A percentile compares a stretch with the other conserved stretches of the same genome.
Evolutionary conservation across 2,797 vertebrate genomes (phyloP).

Genomic region (Chiropotes sagulatus): DNA sequence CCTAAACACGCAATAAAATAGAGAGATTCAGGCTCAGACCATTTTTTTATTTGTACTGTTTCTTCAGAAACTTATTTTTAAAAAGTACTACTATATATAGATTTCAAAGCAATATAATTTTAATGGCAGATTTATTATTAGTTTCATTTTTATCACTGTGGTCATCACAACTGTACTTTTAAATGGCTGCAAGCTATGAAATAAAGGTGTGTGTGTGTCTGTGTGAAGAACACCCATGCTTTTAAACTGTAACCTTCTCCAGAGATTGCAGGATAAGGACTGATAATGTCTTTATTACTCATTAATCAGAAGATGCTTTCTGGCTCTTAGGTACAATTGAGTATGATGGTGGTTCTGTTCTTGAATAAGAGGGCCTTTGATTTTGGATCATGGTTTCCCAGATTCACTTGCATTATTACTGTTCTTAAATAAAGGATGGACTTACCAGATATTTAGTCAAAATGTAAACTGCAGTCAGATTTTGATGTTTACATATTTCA

Average conservation of each 20-base stretch:
- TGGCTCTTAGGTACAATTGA: background rate
- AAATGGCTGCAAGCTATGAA: background rate
- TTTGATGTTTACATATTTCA: background rate
- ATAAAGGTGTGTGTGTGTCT: background rate
- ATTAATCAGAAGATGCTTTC: background rate
- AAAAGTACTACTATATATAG: background rate
- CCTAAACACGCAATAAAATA: background rate
- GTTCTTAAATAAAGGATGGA: background rate
- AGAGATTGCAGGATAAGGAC: background rate
- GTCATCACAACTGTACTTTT: background rate
- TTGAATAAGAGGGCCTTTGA: background rate
- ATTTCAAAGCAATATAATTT: background rate
- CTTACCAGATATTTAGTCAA: background rate
- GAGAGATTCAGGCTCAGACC: background rate
- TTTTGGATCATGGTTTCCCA: background rate
- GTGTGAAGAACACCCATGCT: background rate
- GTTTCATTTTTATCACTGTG: slow-evolving; percentile 15
- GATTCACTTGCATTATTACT: background rate
- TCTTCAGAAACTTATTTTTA: background rate
- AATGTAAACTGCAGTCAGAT: background rate
- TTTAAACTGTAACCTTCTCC: background rate
- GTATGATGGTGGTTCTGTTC: background rate
- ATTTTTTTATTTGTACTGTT: slow-evolving; percentile 4
- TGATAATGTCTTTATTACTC: background rate
- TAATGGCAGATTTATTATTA: background rate